Evolutionary conservation across 2,113 vertebrate species (phyloP).

Genomic region (Pedionomus torquatus): DNA sequence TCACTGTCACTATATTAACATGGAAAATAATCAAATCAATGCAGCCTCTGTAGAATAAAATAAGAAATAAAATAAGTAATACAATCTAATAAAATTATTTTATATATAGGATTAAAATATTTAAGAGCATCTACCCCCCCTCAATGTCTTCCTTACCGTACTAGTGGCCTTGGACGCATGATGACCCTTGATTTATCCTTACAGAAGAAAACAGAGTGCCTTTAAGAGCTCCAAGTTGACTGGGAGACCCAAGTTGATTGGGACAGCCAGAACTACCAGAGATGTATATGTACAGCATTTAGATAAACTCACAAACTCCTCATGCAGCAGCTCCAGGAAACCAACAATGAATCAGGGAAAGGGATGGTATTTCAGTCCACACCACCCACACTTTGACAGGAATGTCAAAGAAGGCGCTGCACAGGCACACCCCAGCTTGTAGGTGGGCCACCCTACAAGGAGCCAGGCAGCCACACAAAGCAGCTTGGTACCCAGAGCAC

Average conservation of each 20-base stretch:
- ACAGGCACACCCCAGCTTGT: not conserved
- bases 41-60: not conserved
- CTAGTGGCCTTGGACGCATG: not conserved
- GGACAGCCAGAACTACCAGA: not conserved
- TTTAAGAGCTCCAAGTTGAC: not conserved
- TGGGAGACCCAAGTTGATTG: not conserved
- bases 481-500: not conserved
- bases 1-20: not conserved
- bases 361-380: fast-evolving
- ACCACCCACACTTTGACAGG: fast-evolving
- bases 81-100: not conserved
- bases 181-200: not conserved
- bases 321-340: not conserved
- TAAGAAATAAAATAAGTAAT: not conserved
- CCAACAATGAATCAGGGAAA: fast-evolving
- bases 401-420: fast-evolving
- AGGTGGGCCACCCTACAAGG: not conserved
- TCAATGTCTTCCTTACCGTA: not conserved
- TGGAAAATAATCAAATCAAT: not conserved
- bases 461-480: not conserved
- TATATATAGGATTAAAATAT: not conserved
- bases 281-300: not conserved
- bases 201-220: not conserved
- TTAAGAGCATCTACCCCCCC: not conserved
- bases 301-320: not conserved